Evolutionary conservation across 2,113 vertebrate species (phyloP), one percentile per base, ranked within the genome.

Genomic region (Nannospalax galili): DNA sequence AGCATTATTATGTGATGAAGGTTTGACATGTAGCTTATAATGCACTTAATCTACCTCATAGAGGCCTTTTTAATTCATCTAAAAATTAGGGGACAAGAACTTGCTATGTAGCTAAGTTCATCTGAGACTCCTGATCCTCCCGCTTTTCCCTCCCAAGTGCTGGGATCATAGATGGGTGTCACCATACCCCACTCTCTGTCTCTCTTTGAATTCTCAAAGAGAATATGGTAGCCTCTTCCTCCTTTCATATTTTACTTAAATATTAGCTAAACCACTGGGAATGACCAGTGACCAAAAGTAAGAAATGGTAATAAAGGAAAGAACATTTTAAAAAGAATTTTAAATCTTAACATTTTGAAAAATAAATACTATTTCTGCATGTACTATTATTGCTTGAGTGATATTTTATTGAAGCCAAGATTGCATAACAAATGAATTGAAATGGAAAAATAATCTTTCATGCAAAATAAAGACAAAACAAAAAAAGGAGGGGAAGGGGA

Each of bases 401-500:
- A 88, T 97, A 88, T 97, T 98, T 98, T 95, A 20, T 92, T 96
- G 96, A 96, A 96, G 96, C 88, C 96, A 91, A 94, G 24, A 95
- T 98, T 98, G 96, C 96, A 95, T 98, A 98, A 98, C 95, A 95
- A 95, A 97, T 93, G 96, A 97, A 86, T 92, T 97, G 97, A 98
- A 97, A 97, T 98, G 97, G 98, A 98, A 98, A 98, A 97, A 98
- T 98, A 97, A 97, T 98, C 97, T 98, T 98, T 94, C 86, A 79
- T 91, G 65, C 84, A 98, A 98, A 98, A 97, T 95, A 97, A 98
- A 73, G 58, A 84, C 32, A 95, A 95, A 98, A 35, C 40, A 37
- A 22, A 64, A 56, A 40, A 65, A 26, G 10, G 14, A 0, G 30
- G 96, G 64, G 92, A 88, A 62, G 93, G 90, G 90, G 95, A 96